These are phyloP conservation scores for Scalopus aquaticus DNA, from an alignment of 2,113 vertebrate genomes.

Conservation along the genomic window DNA sequence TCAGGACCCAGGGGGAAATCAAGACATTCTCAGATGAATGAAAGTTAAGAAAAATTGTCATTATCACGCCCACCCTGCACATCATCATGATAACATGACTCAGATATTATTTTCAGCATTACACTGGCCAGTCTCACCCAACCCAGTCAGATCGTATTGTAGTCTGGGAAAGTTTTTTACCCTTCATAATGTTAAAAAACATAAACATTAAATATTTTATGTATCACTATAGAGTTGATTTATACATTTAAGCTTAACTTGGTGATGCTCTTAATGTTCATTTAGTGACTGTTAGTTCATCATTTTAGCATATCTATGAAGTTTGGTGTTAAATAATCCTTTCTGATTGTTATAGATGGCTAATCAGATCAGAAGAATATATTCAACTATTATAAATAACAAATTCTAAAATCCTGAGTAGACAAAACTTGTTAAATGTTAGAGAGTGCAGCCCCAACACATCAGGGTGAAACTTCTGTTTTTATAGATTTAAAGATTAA, in stretches of 20 bases:
- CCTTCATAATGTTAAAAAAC: not conserved
- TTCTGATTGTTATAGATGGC: not conserved
- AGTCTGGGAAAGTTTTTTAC: not conserved
- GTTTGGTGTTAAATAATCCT: not conserved
- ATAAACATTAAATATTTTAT: not conserved
- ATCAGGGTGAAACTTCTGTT: not conserved
- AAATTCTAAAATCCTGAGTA: not conserved
- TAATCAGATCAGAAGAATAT: not conserved
- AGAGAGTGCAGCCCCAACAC: not conserved
- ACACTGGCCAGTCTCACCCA: fast-evolving
- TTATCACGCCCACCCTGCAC: not conserved
- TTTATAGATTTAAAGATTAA: not conserved
- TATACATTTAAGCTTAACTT: not conserved
- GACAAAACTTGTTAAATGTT: not conserved
- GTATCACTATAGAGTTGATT: not conserved
- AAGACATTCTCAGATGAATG: not conserved
- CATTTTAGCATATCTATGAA: not conserved
- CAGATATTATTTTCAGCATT: not conserved
- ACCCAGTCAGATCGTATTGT: not conserved
- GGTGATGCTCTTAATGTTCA: not conserved
- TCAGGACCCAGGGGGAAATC: not conserved
- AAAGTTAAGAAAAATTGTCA: not conserved
- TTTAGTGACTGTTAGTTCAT: not conserved
- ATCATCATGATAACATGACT: not conserved
- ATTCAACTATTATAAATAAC: not conserved